Evolutionary conservation across 2,113 vertebrate species (phyloP).

Genomic region (Jacana jacana): DNA sequence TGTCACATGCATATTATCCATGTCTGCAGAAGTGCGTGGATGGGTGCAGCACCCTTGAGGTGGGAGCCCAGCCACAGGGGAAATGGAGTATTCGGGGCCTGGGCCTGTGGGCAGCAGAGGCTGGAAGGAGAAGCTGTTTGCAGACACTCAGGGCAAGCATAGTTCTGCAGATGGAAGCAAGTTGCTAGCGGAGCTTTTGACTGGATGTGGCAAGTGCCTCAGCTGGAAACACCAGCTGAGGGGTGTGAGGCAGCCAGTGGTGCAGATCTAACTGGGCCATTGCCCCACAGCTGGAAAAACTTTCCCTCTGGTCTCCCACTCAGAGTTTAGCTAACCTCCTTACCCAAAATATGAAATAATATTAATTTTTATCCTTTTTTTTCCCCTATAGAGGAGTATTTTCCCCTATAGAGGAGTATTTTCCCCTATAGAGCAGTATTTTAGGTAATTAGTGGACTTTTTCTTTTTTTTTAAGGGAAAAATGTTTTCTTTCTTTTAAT

Average conservation of each 20-base stretch:
- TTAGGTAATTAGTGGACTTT: not conserved
- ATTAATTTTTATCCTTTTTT: not conserved
- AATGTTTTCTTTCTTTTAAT: too few species aligned
- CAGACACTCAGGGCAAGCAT: accelerated
- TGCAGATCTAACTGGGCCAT: not conserved
- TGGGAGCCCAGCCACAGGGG: not conserved
- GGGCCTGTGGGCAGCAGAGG: not conserved
- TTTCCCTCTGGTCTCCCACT: not conserved
- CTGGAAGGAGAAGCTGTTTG: not conserved
- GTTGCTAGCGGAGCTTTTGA: not conserved
- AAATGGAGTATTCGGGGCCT: not conserved
- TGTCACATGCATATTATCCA: not conserved
- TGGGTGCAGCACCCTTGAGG: not conserved
- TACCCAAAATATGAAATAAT: not conserved
- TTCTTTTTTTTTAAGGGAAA: too few species aligned
- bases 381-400: not conserved
- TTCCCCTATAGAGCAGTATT: not conserved
- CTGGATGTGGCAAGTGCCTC: not conserved
- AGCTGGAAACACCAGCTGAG: not conserved
- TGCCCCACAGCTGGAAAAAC: not conserved
- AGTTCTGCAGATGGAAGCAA: not conserved
- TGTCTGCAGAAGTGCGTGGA: not conserved
- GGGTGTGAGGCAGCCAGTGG: not conserved
- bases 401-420: not conserved
- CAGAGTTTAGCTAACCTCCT: not conserved